A percentile compares a stretch with the other conserved stretches of the same genome.
phyloP scores from a whole-genome alignment of 2,113 vertebrate genomes.

The Empidonax traillii region DNA sequence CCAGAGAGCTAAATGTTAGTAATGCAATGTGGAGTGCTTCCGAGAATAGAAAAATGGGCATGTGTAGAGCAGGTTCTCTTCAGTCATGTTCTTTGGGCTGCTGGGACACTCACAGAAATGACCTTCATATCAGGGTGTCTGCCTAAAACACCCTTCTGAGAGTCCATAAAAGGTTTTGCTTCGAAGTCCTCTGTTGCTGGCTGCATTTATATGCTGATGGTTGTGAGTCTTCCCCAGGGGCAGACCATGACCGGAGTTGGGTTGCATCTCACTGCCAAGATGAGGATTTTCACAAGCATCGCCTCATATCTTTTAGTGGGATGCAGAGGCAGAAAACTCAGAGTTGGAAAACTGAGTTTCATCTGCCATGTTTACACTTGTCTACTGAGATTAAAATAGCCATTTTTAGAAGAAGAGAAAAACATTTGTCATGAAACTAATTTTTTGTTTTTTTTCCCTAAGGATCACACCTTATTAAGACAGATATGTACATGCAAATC shows the following conservation, averaged over 20 bases:
- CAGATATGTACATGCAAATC: not conserved
- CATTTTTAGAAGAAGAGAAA: not conserved
- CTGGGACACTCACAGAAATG: not conserved
- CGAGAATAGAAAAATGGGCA: conserved; percentile 60
- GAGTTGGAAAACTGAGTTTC: not conserved
- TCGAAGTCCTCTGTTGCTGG: not conserved
- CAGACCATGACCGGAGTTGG: accelerated
- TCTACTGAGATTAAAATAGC: not conserved
- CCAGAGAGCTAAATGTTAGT: conserved; percentile 36
- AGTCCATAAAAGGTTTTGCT: not conserved
- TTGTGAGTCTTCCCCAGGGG: not conserved
- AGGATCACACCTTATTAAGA: not conserved
- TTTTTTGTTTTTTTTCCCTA: not conserved
- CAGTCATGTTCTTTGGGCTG: conserved; percentile 5
- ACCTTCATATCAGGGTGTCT: not conserved
- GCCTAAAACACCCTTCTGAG: not conserved
- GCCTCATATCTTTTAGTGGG: not conserved
- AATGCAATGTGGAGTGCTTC: conserved; percentile 39
- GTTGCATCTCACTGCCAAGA: not conserved
- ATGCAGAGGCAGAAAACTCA: not conserved
- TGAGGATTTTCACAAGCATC: not conserved
- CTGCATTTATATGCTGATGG: not conserved
- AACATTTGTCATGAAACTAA: not conserved
- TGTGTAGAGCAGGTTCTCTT: not conserved
- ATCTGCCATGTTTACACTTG: not conserved